Evolutionary conservation across 1,140 invertebrate genomes (phyloP), one percentile per base, ranked within the genome.

Genomic region (Drosophila prosaltans): DNA sequence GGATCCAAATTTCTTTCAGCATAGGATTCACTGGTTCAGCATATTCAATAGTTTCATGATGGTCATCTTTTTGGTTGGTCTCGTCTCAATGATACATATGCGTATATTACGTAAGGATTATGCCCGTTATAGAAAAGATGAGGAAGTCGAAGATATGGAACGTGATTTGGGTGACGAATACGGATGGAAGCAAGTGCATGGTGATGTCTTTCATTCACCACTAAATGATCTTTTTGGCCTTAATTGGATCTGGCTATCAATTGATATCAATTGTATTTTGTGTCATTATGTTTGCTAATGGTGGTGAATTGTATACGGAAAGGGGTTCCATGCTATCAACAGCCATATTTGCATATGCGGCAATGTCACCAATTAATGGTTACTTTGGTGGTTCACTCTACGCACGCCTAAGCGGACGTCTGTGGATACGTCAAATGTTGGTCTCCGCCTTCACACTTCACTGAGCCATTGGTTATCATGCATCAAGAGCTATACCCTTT

Each of bases 1-100:
- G 78, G 99, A 99, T 94, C 98, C 98, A 1, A 99, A 97, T 80
- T 99, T 99, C 93, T 99, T 99, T 93, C 98, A 99, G 92, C 99
- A 99, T 91, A 94, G 97, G 92, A 99, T 99, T 80, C 99, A 99
- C 92, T 99, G 99, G 98, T 99, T 99, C 93, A 99, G 98, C 89
- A 99, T 99, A 69, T 99, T 99, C 92, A 99, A 99, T 91, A 99
- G 98, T 88, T 99, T 99, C 92, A 99, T 99, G 99, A 99, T 99
- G 99, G 99, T 99, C 0, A 99, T 99, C 74, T 99, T 99, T 93
- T 94, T 99, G 45, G 98, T 99, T 77, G 99, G 99, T 28, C 94
- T 99, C 36, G 99, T 99, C 3, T 98, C 97, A 28, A 99, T 99
- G 99, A 99, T 99, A 89, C 93, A 99, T 3, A 99, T 99, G 97